phyloP scores from a whole-genome alignment of 2,888 invertebrate species.

The Tiliacea aurago region DNA sequence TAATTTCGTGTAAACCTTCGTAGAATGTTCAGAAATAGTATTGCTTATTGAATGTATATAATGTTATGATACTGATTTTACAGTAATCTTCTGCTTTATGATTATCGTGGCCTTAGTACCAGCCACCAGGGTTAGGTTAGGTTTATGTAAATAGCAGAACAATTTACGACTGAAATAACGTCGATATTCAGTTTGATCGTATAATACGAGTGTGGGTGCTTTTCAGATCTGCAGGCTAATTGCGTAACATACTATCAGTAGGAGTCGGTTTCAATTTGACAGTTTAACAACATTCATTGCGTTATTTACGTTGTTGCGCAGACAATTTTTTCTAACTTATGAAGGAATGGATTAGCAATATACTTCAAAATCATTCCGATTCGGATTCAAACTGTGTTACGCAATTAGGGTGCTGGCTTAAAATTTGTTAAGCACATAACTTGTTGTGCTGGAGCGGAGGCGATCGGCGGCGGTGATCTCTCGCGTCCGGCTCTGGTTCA shows the following conservation, averaged over 20 bases:
- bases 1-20: constrained; percentile 72
- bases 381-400: too few relatives aligned
- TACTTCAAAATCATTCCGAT: too few relatives aligned
- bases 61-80: constrained; percentile 39
- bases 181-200: constrained; percentile 38
- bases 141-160: constrained; percentile 46
- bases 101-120: constrained; percentile 50
- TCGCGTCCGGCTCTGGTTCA: too few relatives aligned
- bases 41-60: constrained; percentile 55
- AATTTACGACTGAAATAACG: constrained; percentile 49
- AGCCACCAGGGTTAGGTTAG: constrained; percentile 53
- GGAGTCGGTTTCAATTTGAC: too few relatives aligned
- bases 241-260: too few relatives aligned
- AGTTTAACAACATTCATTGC: too few relatives aligned
- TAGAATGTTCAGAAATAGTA: constrained; percentile 60
- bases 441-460: not conserved
- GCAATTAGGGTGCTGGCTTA: constrained; percentile 14
- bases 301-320: too few relatives aligned
- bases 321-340: too few relatives aligned
- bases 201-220: constrained; percentile 15
- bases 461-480: too few relatives aligned
- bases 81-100: constrained; percentile 55
- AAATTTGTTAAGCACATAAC: not conserved
- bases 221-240: too few relatives aligned
- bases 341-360: too few relatives aligned